Base-by-base conservation (phyloP, 2,797 vertebrate species). In the Gadopsis bispinosus region DNA sequence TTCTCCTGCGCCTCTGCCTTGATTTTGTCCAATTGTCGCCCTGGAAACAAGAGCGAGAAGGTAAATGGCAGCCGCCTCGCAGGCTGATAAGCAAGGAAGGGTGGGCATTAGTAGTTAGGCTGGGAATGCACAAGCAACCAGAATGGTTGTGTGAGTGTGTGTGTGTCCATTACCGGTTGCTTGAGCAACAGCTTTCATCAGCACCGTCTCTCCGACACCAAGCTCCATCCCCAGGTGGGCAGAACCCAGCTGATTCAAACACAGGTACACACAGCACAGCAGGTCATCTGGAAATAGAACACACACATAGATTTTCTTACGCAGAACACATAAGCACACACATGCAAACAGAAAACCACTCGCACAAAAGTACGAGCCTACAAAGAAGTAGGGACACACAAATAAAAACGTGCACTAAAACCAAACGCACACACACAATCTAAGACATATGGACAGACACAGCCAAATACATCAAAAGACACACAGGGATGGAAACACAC, bases 121-220 rank as follows among this genome's bases (percentile, higher is more conserved):
- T 48, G 69, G 16, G 68, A 70, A 84, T 47, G 66, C 67, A 75
- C 75, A 66, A 71, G 29, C 53, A 39, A 53, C 59, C 9, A n/a
- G 37, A 56, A 45, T 26, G 58, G 53, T 43, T 41, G 4, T 48
- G 54, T 19, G 31, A 69, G 68, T 82, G 53, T 54, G 19, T 35
- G 77, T 31, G 12, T 3, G 10, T 1, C 5, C 9, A 39, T 87
- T 84, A 98, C 97, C 97, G 4, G 97, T 98, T 75, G 97, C 96
- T 90, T 98, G 97, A 83, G 97, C 97, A 61, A 98, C 95, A 0
- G 97, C 97, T 89, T 96, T 97, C 95, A 97, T 97, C 61, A 98
- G 94, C 74, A 97, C 93, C 0, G 95, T 96, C 55, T 97, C 97
- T 3, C 97, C 97, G 0, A 98, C 87, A 0, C 97, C 97, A 1